A percentile compares a stretch with the other conserved stretches of the same genome.
Conservation (phyloP, 2,113 vertebrate species). For the Hippopotamus amphibius region DNA sequence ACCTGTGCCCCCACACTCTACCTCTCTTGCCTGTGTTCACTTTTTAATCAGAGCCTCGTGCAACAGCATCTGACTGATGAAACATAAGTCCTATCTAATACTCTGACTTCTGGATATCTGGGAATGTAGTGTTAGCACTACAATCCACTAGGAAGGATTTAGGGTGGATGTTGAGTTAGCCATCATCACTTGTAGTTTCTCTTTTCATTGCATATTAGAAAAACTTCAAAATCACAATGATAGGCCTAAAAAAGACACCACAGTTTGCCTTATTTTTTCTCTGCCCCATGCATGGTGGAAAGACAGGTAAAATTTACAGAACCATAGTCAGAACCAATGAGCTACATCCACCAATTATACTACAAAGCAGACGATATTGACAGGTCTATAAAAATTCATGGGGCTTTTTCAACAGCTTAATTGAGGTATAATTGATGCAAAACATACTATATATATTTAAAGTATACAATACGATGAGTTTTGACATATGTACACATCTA, state of each 20-base stretch:
- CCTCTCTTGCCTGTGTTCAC: background rate
- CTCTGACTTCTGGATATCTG: background rate
- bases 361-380: background rate
- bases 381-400: background rate
- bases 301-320: background rate
- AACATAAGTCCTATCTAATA: background rate
- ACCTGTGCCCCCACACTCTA: too few species aligned
- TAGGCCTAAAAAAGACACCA: background rate
- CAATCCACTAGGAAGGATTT: background rate
- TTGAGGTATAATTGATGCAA: background rate
- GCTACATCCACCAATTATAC: background rate
- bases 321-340: background rate
- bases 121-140: background rate
- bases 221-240: conserved; percentile 5
- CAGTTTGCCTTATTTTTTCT: background rate
- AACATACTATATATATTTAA: background rate
- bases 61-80: background rate
- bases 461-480: background rate
- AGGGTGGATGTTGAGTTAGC: background rate
- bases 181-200: background rate
- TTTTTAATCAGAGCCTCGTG: conserved; percentile 21
- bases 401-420: background rate
- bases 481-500: background rate
- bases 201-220: background rate
- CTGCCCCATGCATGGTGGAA: background rate